Base-by-base conservation (phyloP, 2,113 vertebrate species). In the Sterrhoptilus dennistouni region DNA sequence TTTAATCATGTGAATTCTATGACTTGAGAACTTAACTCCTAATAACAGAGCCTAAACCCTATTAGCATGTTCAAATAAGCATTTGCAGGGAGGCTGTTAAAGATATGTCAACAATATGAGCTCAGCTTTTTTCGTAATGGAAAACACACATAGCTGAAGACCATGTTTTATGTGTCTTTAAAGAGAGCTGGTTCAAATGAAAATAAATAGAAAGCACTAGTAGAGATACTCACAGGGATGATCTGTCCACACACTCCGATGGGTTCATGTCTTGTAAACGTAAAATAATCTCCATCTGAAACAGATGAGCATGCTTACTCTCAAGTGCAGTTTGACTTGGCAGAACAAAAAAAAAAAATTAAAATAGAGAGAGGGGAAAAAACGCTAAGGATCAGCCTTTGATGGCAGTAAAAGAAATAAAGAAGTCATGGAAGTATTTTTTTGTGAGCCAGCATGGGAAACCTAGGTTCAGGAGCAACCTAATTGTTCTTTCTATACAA, bases 161-260 rank as follows among this genome's bases (percentile, higher is more conserved):
- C 97, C 83, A 61, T 94, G 94, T 97, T 98, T 97, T 97, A 96
- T 95, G 96, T 96, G 95, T 97, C 96, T 97, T 97, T 95, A 96
- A 96, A 97, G 97, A 96, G 90, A 96, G 94, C 85, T 84, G 86
- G 78, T 96, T 97, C 96, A 97, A 97, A 97, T 95, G 96, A 98
- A 98, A 98, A 98, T 96, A 98, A 98, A 98, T 97, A 97, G 17
- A 36, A 96, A 96, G 95, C 29, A 25, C 54, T 86, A 90, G 95
- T 76, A 95, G 89, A 96, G 88, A 95, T 98, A 99, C 99, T 99
- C 97, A 99, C 99, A 63, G 99, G 99, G 97, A 99, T 99, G 98
- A 99, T 99, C 98, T 99, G 99, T 98, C 99, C 99, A 96, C 99
- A 99, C 89, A 99, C 99, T 96, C 99, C 99, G 17, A 99, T 99